phyloP scores from a whole-genome alignment of 2,113 vertebrate species.

The Antigone vipio region DNA sequence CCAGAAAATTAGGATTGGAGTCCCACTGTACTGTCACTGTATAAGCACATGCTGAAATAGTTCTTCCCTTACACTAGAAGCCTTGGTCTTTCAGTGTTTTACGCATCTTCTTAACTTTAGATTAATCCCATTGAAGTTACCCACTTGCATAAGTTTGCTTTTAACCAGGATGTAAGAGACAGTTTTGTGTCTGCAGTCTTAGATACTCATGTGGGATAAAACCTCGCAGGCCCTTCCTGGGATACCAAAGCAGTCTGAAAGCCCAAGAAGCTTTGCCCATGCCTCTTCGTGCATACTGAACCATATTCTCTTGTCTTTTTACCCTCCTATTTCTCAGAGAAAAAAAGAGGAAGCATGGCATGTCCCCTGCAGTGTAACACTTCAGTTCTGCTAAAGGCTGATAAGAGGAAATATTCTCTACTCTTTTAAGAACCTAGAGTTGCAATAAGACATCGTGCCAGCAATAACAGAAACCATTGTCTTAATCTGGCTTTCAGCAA shows the following conservation, averaged over 20 bases:
- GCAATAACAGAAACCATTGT: background rate
- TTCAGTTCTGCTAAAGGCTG: background rate
- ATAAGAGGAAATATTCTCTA: background rate
- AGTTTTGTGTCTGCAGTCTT: background rate
- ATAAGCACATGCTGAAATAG: background rate
- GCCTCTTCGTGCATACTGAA: background rate
- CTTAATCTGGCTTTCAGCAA: slow-evolving; percentile 5
- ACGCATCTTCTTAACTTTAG: background rate
- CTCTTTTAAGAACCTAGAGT: background rate
- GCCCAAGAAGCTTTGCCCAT: background rate
- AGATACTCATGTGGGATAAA: background rate
- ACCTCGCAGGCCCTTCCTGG: background rate
- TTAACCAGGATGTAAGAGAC: background rate
- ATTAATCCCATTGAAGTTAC: background rate
- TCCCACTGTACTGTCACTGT: background rate
- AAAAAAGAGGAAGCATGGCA: background rate
- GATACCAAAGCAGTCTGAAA: background rate
- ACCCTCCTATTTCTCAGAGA: background rate
- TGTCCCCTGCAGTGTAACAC: background rate
- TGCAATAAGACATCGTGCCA: background rate
- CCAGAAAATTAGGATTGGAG: background rate
- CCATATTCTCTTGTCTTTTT: background rate
- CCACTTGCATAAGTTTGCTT: background rate
- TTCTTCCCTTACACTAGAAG: background rate
- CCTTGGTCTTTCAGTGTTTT: background rate